Evolutionary conservation across 2,797 vertebrate genomes (phyloP), one percentile per base, ranked within the genome.

Genomic region (Amblyopsis hoosieri): DNA sequence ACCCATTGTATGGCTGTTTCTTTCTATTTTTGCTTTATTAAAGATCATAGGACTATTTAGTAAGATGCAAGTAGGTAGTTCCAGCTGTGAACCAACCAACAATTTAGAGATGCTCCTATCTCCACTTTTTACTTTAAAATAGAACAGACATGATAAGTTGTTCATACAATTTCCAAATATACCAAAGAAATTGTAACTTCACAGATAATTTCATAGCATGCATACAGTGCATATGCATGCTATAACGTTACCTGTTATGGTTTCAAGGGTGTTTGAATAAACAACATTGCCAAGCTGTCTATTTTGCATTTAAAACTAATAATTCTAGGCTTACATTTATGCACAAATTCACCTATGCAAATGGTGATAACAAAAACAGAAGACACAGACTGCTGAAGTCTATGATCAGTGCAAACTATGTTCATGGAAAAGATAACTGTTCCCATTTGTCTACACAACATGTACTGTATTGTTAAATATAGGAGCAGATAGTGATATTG

Each of bases 311-410:
- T 55, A 37, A 6, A 55, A 10, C 31, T 7, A 33, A 31, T n/a
- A 37, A 37, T 13, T 55, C 29, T n/a, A 33, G 13, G 14, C 29
- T 13, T 14, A 55, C 69, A 71, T 64, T 51, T 62, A 62, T 1
- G 11, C 37, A 15, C 60, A 17, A 61, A 42, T 42, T 13, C 60
- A 75, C 66, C 80, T 82, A 84, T 84, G 80, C 82, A 86, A 82
- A 81, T 8, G 55, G 60, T 62, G 37, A 42, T 9, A 9, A 7
- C 37, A 42, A 42, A 42, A 42, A 3, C 37, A 42, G 7, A 42
- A 42, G 10, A 42, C 37, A 9, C 37, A 42, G 37, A 42, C 37
- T 9, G 37, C 37, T 42, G 37, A 42, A 42, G 37, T 42, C 37
- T 42, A 42, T 42, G 37, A 42, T 42, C 37, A 42, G 7, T 42